Evolutionary conservation across 2,797 vertebrate genomes (phyloP), one percentile per base, ranked within the genome.

Genomic region (Peromyscus eremicus): DNA sequence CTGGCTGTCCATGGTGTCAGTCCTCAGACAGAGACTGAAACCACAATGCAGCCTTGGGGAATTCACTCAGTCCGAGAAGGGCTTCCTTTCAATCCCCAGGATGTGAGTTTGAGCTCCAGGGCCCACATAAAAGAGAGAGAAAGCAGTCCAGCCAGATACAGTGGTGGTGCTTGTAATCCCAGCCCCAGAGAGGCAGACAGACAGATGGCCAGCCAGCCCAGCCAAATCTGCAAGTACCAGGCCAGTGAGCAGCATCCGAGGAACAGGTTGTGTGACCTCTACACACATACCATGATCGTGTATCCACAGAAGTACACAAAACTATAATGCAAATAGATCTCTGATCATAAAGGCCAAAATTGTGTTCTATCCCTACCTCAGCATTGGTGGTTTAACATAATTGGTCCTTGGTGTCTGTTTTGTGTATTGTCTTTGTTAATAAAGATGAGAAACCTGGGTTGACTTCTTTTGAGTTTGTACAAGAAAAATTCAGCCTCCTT

Each of bases 361-460:
- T 11, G 7, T 89, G 77, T 91, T 87, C 70, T 84, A 60, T 40
- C 89, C 88, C 73, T 96, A 75, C 57, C 21, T 60, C 82, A 73
- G 49, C 34, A 40, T 46, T 49, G 64, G 34, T 91, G 76, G 29
- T 70, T 91, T 70, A 93, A 25, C 60, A 84, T 75, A 76, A 23
- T 55, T 34, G 70, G 83, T 73, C 12, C 19, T n/a, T 75, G n/a
- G 16, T 91, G 6, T 92, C 90, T 94, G 34, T 88, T 96, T 96
- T 86, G 32, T 89, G 60, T 86, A 94, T 68, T 92, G 89, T 92
- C n/a, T 94, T 86, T 93, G 55, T 95, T 87, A 89, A 88, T 96
- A 90, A 96, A 98, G n/a, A 60, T n/a, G n/a, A n/a, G n/a, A n/a
- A n/a, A n/a, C n/a, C n/a, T n/a, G n/a, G n/a, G n/a, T n/a, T n/a